Evolutionary conservation across 2,888 invertebrate species (phyloP), one percentile per base, ranked within the genome.

Genomic region (Ashinkailepas kermadecensis): DNA sequence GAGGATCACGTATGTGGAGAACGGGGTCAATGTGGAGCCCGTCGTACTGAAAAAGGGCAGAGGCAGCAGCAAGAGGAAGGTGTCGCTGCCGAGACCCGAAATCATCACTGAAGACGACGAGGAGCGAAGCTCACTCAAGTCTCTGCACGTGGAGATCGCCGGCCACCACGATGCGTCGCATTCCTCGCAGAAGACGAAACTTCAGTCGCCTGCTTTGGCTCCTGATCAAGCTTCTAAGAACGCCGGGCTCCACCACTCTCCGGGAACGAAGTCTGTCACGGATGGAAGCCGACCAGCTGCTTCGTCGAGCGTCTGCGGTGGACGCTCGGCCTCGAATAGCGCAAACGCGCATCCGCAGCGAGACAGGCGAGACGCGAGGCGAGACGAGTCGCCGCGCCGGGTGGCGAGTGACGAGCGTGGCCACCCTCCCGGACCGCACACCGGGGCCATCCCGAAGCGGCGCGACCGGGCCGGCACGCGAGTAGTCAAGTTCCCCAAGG

Each of bases 401-500:
- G 39, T 4, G 4, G 39, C 39, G 39, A 39, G 39, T 4, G 39
- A 39, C 39, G 39, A 39, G 39, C 39, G 39, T 4, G 39, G 4
- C 39, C 39, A 39, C 39, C 39, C 39, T 2, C 54, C 56, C 21
- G 74, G 74, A 21, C 54, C 54, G 21, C 54, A 56, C 74, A 74
- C 74, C 7, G 74, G 74, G 1, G 74, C 74, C 56, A 74, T 74
- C 18, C 74, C 74, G 2, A 74, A 74, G 56, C 18, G 74, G 3
- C 74, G 74, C 15, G 56, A 74, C 9, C 15, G 74, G 21, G 7
- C 9, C 21, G 74, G 74, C 18, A 74, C 74, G 56, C 74, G 74
- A 8, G 74, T 74, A 21, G 74, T 74, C 21, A 74, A 74, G 74
- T 74, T 74, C 74, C 74, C 74, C 21, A 74, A 74, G 74, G 74